phyloP scores from a whole-genome alignment of 2,113 vertebrate genomes.

The Saccopteryx bilineata region DNA sequence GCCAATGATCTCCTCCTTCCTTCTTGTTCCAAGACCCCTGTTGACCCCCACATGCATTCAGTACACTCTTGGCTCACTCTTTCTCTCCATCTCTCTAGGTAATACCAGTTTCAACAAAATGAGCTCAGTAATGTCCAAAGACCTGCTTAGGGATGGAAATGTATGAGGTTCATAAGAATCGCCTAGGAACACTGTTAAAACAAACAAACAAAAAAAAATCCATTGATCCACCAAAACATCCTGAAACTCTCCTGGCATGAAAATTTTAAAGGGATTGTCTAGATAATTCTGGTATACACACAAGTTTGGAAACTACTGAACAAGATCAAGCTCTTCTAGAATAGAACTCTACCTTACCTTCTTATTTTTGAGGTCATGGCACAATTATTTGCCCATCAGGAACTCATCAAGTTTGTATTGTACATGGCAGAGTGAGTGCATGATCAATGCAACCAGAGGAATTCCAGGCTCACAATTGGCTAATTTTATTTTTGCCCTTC shows the following conservation, averaged over 20 bases:
- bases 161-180: not conserved
- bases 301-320: not conserved
- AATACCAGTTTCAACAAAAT: not conserved
- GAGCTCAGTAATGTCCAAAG: not conserved
- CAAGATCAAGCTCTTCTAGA: not conserved
- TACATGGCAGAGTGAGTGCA: not conserved
- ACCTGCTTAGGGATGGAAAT: not conserved
- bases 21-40: not conserved
- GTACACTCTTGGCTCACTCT: not conserved
- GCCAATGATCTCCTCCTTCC: not conserved
- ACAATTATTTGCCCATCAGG: not conserved
- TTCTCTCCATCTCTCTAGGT: not conserved
- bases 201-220: not conserved
- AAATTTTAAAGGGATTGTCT: not conserved
- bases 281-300: not conserved
- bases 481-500: not conserved
- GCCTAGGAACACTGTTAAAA: not conserved
- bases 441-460: not conserved
- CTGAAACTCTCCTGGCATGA: not conserved
- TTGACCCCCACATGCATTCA: not conserved
- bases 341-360: not conserved
- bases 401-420: not conserved
- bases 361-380: not conserved
- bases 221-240: not conserved
- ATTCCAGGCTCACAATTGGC: not conserved